phyloP scores from a whole-genome alignment of 2,113 vertebrate genomes.

The Ptyas mucosa region DNA sequence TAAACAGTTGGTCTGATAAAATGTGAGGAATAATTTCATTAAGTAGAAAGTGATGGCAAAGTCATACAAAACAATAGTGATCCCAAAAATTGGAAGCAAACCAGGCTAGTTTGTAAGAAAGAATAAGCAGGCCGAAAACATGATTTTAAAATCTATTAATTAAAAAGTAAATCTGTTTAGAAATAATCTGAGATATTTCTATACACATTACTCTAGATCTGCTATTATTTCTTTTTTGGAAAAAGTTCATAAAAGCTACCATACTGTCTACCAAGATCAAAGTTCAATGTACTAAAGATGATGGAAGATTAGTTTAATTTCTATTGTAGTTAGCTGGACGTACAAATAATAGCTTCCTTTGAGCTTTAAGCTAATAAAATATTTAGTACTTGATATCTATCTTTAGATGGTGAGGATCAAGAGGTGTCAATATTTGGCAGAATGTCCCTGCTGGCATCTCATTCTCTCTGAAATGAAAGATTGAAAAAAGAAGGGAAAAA shows the following conservation, averaged over 20 bases:
- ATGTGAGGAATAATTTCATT: neutral
- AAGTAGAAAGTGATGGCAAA: neutral
- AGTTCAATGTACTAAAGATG: constrained; percentile 39
- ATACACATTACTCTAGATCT: constrained; percentile 33
- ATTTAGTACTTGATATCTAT: constrained; percentile 52
- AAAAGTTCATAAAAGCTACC: neutral
- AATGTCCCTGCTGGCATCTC: constrained; percentile 38
- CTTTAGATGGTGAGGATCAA: constrained; percentile 47
- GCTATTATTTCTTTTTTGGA: constrained; percentile 15
- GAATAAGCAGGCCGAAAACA: neutral
- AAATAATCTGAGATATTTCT: neutral
- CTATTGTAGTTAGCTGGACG: constrained; percentile 30
- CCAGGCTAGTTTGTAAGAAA: neutral
- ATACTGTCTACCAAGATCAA: constrained; percentile 29
- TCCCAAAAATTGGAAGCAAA: neutral
- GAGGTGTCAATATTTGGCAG: constrained; percentile 43
- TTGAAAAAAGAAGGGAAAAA: constrained; percentile 41
- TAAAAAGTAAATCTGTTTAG: neutral
- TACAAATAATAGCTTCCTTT: constrained; percentile 38
- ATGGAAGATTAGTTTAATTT: constrained; percentile 30
- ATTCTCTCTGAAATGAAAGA: constrained; percentile 27
- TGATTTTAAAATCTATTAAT: neutral
- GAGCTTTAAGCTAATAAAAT: constrained; percentile 50
- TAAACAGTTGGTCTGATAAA: neutral
- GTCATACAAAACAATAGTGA: neutral